Base-by-base conservation (phyloP, 2,888 invertebrate species). In the Iphiclides podalirius region DNA sequence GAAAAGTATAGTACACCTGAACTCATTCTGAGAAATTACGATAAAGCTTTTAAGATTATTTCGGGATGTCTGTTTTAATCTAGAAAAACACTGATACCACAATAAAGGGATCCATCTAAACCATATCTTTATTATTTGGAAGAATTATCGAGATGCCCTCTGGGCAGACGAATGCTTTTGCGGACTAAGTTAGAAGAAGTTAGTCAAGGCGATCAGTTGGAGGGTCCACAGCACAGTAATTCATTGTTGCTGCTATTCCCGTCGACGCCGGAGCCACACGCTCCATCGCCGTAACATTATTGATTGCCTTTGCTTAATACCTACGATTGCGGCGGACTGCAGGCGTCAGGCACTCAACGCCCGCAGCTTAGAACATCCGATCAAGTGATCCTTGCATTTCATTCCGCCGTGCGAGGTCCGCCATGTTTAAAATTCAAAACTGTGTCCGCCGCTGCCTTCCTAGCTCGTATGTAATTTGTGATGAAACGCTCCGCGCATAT, bases 301-400 rank as follows among this genome's bases (percentile, higher is more conserved):
- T 45, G 45, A 49, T 52, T 49, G 45, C 40, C 41, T 40, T 38
- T 28, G 41, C 51, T 39, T 50, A 40, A 47, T 40, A 45, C 50
- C 47, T 47, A 53, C 48, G 53, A 54, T 58, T 58, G 58, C 40
- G 55, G 57, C 44, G 50, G 52, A 38, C 48, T 58, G 37, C 47
- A 52, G 49, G 52, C 52, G 55, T 57, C 60, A 60, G 59, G 60
- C 55, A 60, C 60, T 58, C n/a, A n/a, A 53, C 54, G 55, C 46
- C 37, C 50, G 51, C 53, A 56, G 55, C 54, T 56, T 61, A 60
- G 9, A 61, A 56, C 60, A 52, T 45, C 45, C 52, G 47, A 35
- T 44, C 53, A 55, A 61, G 58, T 58, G 58, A 59, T 58, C 57
- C 47, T 36, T 49, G 54, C 49, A 54, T 57, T 56, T 56, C 53